Evolutionary conservation across 2,888 invertebrate species (phyloP), one percentile per base, ranked within the genome.

Genomic region (Patella ulyssiponensis): DNA sequence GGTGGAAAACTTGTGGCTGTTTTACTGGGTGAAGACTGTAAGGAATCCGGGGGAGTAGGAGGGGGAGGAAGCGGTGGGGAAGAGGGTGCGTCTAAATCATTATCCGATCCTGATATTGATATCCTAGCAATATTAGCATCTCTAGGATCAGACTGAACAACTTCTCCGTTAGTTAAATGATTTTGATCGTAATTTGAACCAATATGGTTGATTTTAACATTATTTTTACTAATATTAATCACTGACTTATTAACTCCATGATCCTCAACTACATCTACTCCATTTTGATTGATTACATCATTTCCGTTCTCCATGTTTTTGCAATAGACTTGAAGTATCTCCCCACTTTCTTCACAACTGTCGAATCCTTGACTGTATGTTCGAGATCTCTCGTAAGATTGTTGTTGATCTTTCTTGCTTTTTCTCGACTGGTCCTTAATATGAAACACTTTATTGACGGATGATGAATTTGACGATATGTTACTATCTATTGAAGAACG

Each of bases 141-240:
- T 17, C 23, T 20, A 44, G 20, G 71, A 11, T 64, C 64, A 64
- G 64, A 64, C 20, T 64, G 20, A 23, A 23, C 23, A 23, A 23
- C 64, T 23, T 20, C 12, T 23, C 64, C 64, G 14, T 64, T 64
- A 23, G 64, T 64, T 23, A 64, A 20, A 64, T 64, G 64, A 44
- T 44, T 44, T 44, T 44, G 44, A 27, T 72, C 71, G 14, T 64
- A 23, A 15, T 71, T 64, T 4, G 33, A 52, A 9, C 77, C 70
- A 5, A 77, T 78, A 53, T 78, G 71, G 54, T 79, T 73, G 27
- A 81, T 81, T 44, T 77, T 81, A 23, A 81, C 76, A 64, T 81
- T 76, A 20, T 74, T 74, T 53, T 76, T 80, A 23, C 77, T 77
- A 72, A 79, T 82, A 23, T 73, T 73, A 72, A 82, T 79, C 23